Evolutionary conservation across 2,113 vertebrate genomes (phyloP).

Genomic region (Psammodynastes pulverulentus): DNA sequence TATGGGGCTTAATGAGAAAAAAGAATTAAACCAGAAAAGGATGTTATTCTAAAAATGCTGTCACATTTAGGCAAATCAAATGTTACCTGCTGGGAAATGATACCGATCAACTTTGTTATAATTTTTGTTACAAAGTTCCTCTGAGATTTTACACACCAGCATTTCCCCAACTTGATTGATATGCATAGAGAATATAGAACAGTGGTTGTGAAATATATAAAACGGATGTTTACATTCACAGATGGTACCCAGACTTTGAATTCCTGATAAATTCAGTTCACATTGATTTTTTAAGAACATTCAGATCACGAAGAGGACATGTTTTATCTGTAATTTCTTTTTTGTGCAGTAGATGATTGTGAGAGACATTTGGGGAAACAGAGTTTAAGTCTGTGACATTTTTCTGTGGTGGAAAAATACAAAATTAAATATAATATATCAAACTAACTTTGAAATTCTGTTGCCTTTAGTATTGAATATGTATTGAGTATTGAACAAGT

Average conservation of each 20-base stretch:
- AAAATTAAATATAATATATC: neutral
- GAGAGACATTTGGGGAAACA: neutral
- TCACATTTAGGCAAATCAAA: neutral
- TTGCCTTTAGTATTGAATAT: neutral
- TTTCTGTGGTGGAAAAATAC: neutral
- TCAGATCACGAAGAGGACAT: neutral
- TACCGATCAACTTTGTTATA: neutral
- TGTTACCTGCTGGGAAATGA: neutral
- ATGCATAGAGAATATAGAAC: neutral
- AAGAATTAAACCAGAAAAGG: neutral
- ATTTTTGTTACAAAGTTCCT: neutral
- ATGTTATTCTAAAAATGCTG: neutral
- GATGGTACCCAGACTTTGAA: neutral
- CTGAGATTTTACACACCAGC: neutral
- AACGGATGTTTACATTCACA: neutral
- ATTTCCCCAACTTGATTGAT: neutral
- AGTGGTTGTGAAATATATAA: neutral
- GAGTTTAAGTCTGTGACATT: neutral
- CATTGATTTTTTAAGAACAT: slow-evolving; percentile 8
- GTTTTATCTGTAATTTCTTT: neutral
- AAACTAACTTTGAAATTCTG: neutral
- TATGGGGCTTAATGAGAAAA: neutral
- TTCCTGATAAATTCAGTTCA: slow-evolving; percentile 6
- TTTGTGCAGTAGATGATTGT: neutral
- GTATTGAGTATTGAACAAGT: neutral